Evolutionary conservation across 2,888 invertebrate species (phyloP), one percentile per base, ranked within the genome.

Genomic region (Phorcus lineatus): DNA sequence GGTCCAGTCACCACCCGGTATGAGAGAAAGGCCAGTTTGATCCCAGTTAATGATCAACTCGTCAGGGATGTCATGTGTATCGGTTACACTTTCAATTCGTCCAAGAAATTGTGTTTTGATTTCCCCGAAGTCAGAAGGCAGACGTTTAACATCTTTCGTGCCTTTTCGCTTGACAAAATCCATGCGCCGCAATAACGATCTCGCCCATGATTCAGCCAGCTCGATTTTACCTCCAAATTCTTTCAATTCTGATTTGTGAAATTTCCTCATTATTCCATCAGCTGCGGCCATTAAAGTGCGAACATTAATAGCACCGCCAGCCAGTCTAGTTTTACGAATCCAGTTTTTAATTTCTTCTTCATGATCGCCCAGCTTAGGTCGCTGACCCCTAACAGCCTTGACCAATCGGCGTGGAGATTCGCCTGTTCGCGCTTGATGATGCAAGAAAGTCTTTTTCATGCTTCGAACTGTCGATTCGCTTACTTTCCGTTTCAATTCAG

Each of bases 1-100:
- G 0, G 84, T 85, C 85, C 84, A 82, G 0, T 85, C 83, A 6
- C 82, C 83, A 1, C 82, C 81, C 0, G 86, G 84, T n/a, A 84
- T 82, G 13, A 84, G n/a, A 47, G 80, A 81, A 62, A 81, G 79
- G 0, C 83, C 83, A 19, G 82, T 82, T 52, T 86, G 85, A 75
- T 86, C 47, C 57, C 57, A 57, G 11, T 57, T 57, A 11, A 57
- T 57, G 22, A 57, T 24, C 57, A 57, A 3, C 11, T 19, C 57
- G 24, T 57, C 57, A 57, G 11, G 57, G 19, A 55, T 55, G 3
- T 55, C 55, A 55, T 55, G 55, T 19, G 17, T n/a, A 17, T 55
- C 55, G 4, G n/a, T 55, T 3, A n/a, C 19, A 55, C 55, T 47
- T 47, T 47, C 47, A 4, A 47, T 11, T 47, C 47, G 47, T 9